Percentiles rank a stretch among this genome's conserved stretches.
Evolutionary conservation across 2,797 vertebrate genomes (phyloP).

Genomic region (Silurus aristotelis): DNA sequence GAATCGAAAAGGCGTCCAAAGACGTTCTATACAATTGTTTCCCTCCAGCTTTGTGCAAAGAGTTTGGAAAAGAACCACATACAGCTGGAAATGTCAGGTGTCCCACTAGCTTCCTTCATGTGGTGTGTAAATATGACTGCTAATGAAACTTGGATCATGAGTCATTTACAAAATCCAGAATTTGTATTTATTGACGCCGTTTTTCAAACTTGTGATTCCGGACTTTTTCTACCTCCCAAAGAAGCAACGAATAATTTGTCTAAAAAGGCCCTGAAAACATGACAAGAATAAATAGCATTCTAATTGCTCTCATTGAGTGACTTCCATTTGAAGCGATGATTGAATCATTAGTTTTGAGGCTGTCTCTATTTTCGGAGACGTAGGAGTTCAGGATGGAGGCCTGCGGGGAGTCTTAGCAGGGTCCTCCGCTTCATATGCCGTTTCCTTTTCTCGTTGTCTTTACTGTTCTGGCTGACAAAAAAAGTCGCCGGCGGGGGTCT

Average conservation of each 20-base stretch:
- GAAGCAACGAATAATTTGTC: slow-evolving; percentile 4
- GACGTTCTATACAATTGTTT: background rate
- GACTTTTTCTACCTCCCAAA: background rate
- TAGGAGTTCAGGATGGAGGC: slow-evolving; percentile 41
- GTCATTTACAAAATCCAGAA: background rate
- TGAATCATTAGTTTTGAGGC: slow-evolving; percentile 42
- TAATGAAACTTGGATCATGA: background rate
- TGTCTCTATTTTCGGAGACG: slow-evolving; percentile 41
- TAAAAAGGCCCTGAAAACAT: slow-evolving; percentile 14
- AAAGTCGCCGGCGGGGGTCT: slow-evolving; percentile 19
- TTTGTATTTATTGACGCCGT: background rate
- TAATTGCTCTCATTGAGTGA: slow-evolving; percentile 42
- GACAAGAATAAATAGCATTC: slow-evolving; percentile 36
- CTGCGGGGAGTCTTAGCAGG: slow-evolving; percentile 36
- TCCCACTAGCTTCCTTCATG: background rate
- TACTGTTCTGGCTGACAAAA: slow-evolving; percentile 25
- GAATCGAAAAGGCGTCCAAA: background rate
- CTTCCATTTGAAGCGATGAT: slow-evolving; percentile 33
- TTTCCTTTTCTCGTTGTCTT: slow-evolving; percentile 37
- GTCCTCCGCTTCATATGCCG: slow-evolving; percentile 12
- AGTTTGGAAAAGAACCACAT: background rate
- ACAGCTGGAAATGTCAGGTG: background rate
- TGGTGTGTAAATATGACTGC: background rate
- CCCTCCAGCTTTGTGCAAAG: background rate
- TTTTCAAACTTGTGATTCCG: background rate